phyloP scores from a whole-genome alignment of 2,113 vertebrate genomes.

The Callithrix jacchus region DNA sequence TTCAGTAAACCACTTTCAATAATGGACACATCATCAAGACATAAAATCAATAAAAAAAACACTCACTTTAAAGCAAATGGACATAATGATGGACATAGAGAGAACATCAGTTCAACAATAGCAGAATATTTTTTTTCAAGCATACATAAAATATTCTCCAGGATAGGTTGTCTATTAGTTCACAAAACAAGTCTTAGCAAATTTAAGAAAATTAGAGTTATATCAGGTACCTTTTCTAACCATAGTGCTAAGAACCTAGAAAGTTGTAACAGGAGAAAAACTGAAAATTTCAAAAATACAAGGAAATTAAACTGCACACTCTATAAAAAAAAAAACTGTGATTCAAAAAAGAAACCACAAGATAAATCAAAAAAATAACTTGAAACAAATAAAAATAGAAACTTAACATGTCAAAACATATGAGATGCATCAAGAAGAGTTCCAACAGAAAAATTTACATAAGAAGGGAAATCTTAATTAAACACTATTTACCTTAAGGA shows the following conservation, averaged over 20 bases:
- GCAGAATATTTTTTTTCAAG: not conserved
- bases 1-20: not conserved
- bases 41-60: not conserved
- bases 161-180: not conserved
- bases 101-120: not conserved
- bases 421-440: not conserved
- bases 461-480: not conserved
- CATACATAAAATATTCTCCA: not conserved
- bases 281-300: not conserved
- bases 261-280: not conserved
- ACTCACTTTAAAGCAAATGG: not conserved
- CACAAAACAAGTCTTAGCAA: not conserved
- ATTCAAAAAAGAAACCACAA: not conserved
- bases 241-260: not conserved
- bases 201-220: not conserved
- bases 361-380: not conserved
- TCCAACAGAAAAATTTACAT: not conserved
- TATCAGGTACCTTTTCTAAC: not conserved
- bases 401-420: not conserved
- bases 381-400: not conserved
- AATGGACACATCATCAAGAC: not conserved
- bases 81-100: not conserved
- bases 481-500: not conserved
- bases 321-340: not conserved
- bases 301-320: not conserved